A percentile compares a stretch with the other conserved stretches of the same genome.
phyloP scores from a whole-genome alignment of 2,113 vertebrate genomes.

The Mobula hypostoma region DNA sequence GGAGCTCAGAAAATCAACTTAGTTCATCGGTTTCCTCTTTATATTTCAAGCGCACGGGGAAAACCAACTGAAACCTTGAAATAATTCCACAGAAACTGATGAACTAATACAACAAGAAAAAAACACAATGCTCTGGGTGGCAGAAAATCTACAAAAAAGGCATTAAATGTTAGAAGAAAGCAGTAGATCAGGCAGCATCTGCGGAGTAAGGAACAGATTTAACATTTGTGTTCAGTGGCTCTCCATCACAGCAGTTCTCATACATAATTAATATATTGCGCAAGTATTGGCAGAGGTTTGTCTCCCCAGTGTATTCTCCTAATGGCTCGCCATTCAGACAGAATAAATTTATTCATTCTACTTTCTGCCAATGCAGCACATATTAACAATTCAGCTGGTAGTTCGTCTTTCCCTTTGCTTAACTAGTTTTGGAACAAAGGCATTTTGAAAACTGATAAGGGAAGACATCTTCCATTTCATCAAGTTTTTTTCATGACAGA shows the following conservation, averaged over 20 bases:
- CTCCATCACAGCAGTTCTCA: neutral
- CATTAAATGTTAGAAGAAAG: neutral
- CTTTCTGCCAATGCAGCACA: neutral
- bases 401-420: neutral
- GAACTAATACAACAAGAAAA: too few relatives aligned
- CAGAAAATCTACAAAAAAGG: neutral
- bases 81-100: neutral
- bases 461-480: neutral
- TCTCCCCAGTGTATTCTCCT: neutral
- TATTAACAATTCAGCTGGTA: neutral
- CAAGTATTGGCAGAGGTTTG: neutral
- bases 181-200: neutral
- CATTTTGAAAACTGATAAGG: neutral
- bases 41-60: neutral
- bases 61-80: neutral
- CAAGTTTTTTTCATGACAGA: neutral
- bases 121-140: neutral
- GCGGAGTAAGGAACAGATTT: neutral
- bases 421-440: neutral
- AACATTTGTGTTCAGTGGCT: neutral
- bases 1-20: neutral
- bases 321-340: neutral
- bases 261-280: neutral
- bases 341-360: neutral
- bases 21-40: neutral